Evolutionary conservation across 2,113 vertebrate species (phyloP), one percentile per base, ranked within the genome.

Genomic region (Myotis davidii): DNA sequence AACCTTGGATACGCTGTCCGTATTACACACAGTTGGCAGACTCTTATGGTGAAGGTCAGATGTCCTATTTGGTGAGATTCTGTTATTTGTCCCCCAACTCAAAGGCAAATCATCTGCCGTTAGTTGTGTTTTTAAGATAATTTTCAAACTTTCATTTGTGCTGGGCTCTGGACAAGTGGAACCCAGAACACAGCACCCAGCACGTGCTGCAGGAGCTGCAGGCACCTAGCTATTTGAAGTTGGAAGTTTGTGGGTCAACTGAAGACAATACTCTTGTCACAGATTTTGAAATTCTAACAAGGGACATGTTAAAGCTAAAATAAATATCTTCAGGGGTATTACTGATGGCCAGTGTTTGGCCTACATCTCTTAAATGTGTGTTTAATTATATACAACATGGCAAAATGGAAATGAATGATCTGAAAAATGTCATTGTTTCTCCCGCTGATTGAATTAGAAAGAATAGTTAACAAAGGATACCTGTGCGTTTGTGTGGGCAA

Each of bases 81-180:
- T 90, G 65, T 67, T 81, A 52, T 29, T 32, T 92, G 91, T 59
- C 72, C 59, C 76, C 45, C 67, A 94, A 78, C 37, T 94, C 21
- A 88, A 69, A 52, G 14, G 48, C 81, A 92, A 82, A 69, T 73
- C 37, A 91, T 87, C 39, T 25, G 34, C 34, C 32, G 59, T 85
- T 92, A 18, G 42, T n/a, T 92, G 27, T 65, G 78, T 72, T 93
- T 90, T 92, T 74, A 86, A 89, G 89, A 48, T 37, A 4, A 48
- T 42, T 77, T 81, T 72, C 39, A 69, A 73, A 83, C 21, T 50
- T 45, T 52, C 69, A 88, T 23, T 64, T 48, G 67, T 84, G 17
- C 23, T 83, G 34, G 37, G 59, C 37, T 0, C n/a, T 6, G 20
- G 13, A 12, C 39, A 48, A 48, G 37, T 20, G 21, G 18, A 65